Conservation (phyloP, 1,140 invertebrate species). For the Drosophila rufa region DNA sequence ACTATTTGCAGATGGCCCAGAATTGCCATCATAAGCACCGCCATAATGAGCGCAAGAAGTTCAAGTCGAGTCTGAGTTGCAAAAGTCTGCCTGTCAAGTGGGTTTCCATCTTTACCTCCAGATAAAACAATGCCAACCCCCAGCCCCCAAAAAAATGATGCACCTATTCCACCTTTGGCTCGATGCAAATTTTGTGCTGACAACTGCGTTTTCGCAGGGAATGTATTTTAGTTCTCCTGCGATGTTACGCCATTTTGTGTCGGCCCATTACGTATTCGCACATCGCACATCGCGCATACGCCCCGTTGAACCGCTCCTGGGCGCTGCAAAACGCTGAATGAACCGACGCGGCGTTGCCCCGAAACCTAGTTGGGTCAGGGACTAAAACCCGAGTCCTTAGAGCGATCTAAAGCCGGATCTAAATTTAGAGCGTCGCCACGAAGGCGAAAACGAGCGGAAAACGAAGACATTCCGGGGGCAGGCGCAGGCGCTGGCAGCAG, state of each 20-base stretch:
- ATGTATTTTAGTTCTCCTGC: conserved; percentile 42
- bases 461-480: background rate
- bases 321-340: conserved; percentile 58
- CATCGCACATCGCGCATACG: conserved; percentile 45
- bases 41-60: conserved; percentile 57
- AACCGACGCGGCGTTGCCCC: conserved; percentile 1
- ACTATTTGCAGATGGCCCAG: conserved; percentile 43
- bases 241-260: conserved; percentile 19
- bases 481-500: conserved; percentile 48
- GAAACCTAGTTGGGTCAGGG: conserved; percentile 19
- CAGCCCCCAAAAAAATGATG: background rate
- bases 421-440: conserved; percentile 17
- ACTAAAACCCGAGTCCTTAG: conserved; percentile 38
- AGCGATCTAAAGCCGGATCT: background rate
- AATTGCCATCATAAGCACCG: conserved; percentile 75
- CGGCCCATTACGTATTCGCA: background rate
- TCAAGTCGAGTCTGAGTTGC: conserved; percentile 17
- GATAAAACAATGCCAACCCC: background rate
- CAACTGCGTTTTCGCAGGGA: conserved; percentile 68
- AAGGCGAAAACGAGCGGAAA: conserved; percentile 18
- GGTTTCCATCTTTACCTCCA: background rate
- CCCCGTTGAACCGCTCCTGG: conserved; percentile 25
- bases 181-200: conserved; percentile 52
- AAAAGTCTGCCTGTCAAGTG: conserved; percentile 37
- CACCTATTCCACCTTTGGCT: conserved; percentile 23